phyloP scores from a whole-genome alignment of 2,888 invertebrate species.

The Acrobasis suavella region DNA sequence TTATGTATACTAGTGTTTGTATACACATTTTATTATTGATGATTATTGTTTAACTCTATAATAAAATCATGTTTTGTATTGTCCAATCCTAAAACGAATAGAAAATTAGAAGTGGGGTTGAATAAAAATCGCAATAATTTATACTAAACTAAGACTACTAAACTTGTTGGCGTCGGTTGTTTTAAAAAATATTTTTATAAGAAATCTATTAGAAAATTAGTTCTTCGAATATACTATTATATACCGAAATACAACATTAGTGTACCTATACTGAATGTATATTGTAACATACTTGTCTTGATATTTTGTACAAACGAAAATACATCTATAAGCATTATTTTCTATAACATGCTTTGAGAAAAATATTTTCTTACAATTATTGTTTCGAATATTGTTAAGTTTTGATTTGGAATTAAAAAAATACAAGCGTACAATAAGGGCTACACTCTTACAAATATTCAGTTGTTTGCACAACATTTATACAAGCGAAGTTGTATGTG shows the following conservation, averaged over 20 bases:
- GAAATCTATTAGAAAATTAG: conserved; percentile 18
- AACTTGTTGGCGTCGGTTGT: conserved; percentile 26
- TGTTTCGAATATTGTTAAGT: conserved; percentile 14
- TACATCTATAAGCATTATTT: conserved; percentile 14
- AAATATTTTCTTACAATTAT: conserved; percentile 18
- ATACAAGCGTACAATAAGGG: neutral
- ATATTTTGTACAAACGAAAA: conserved; percentile 19
- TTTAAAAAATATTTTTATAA: conserved; percentile 33
- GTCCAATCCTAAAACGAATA: conserved; percentile 14
- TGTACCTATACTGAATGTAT: conserved; percentile 13
- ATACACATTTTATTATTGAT: conserved; percentile 26
- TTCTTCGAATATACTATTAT: conserved; percentile 15
- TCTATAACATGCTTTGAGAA: conserved; percentile 3
- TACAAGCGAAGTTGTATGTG: conserved; percentile 1
- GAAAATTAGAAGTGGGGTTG: conserved; percentile 24
- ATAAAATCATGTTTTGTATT: conserved; percentile 20
- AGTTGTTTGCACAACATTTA: conserved; percentile 7
- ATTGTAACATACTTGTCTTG: conserved; percentile 20
- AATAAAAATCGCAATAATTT: conserved; percentile 29
- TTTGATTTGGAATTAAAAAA: conserved; percentile 1
- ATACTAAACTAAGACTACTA: conserved; percentile 24
- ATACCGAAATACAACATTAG: conserved; percentile 4
- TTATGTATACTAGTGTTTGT: conserved; percentile 37
- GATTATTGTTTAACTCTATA: conserved; percentile 18
- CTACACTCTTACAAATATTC: neutral